Evolutionary conservation across 1,140 invertebrate species (phyloP).

Genomic region (Euwallacea similis): DNA sequence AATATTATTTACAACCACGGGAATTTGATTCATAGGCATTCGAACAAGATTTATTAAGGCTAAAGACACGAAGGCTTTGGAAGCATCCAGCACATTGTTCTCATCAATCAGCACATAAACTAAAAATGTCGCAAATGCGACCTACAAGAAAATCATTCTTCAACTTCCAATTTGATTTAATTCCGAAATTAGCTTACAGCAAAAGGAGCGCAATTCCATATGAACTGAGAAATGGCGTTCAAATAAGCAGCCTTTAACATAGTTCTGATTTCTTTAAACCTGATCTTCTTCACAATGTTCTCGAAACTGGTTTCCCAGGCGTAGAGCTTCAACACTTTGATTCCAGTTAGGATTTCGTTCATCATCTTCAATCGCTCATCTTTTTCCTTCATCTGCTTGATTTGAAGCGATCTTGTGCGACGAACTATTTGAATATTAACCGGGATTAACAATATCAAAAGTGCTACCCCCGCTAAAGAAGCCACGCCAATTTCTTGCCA

Average conservation of each 20-base stretch:
- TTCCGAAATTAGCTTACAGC: slow-evolving; percentile 79
- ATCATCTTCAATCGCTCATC: slow-evolving; percentile 92
- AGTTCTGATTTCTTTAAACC: slow-evolving; percentile 80
- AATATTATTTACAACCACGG: slow-evolving; percentile 84
- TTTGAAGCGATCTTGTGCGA: slow-evolving; percentile 77
- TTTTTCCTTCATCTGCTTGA: slow-evolving; percentile 88
- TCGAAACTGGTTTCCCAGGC: slow-evolving; percentile 70
- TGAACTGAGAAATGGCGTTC: slow-evolving; percentile 85
- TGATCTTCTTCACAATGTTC: slow-evolving; percentile 78
- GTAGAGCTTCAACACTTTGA: slow-evolving; percentile 34
- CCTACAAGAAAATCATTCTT: no score
- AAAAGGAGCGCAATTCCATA: slow-evolving; percentile 94
- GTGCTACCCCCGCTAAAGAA: slow-evolving; percentile 83
- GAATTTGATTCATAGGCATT: slow-evolving; percentile 87
- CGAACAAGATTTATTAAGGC: slow-evolving; percentile 97
- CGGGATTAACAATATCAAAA: slow-evolving; percentile 91
- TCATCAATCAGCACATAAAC: slow-evolving; percentile 84
- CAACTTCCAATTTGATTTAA: no score
- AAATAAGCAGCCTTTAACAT: slow-evolving; percentile 81
- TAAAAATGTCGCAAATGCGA: slow-evolving; percentile 88
- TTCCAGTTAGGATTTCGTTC: slow-evolving; percentile 38
- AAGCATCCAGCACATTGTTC: slow-evolving; percentile 81
- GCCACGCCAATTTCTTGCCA: slow-evolving; percentile 83
- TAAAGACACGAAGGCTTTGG: slow-evolving; percentile 93
- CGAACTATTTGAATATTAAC: slow-evolving; percentile 86